Evolutionary conservation across 2,797 vertebrate genomes (phyloP).

Genomic region (Lacerta agilis): DNA sequence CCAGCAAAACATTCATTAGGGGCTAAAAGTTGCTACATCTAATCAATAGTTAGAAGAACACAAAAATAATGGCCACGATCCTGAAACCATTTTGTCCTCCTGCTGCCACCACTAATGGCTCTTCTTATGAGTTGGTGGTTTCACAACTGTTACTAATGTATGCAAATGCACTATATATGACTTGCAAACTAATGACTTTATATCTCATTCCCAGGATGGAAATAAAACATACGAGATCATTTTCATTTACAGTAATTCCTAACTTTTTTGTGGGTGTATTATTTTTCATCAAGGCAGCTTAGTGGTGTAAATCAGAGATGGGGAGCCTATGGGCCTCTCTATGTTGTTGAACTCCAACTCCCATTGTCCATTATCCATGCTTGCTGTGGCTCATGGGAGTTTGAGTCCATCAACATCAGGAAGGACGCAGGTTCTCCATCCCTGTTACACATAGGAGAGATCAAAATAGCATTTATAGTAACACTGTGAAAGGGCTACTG

Average conservation of each 20-base stretch:
- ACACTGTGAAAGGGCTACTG: slow-evolving; percentile 31
- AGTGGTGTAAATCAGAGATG: background rate
- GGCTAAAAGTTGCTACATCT: slow-evolving; percentile 9
- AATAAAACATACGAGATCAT: background rate
- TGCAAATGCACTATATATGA: background rate
- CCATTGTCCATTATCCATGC: no score
- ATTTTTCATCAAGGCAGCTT: background rate
- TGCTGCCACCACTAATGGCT: background rate
- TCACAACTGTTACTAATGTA: background rate
- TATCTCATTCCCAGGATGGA: slow-evolving; percentile 5
- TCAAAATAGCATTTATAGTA: slow-evolving; percentile 26
- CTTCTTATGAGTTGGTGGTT: background rate
- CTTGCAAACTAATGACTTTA: background rate
- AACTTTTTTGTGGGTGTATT: slow-evolving; percentile 32
- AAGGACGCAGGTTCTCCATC: no score
- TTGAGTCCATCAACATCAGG: no score
- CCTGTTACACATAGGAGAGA: background rate
- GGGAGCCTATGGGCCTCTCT: no score
- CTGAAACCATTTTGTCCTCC: background rate
- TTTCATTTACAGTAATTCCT: background rate
- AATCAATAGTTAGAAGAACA: slow-evolving; percentile 30
- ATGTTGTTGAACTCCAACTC: no score
- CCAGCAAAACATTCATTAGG: background rate
- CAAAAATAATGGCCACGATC: background rate
- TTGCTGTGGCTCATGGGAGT: no score